These are phyloP conservation scores for Meteorus cinctellus DNA, from an alignment of 2,888 invertebrate genomes.

Conservation along the genomic window DNA sequence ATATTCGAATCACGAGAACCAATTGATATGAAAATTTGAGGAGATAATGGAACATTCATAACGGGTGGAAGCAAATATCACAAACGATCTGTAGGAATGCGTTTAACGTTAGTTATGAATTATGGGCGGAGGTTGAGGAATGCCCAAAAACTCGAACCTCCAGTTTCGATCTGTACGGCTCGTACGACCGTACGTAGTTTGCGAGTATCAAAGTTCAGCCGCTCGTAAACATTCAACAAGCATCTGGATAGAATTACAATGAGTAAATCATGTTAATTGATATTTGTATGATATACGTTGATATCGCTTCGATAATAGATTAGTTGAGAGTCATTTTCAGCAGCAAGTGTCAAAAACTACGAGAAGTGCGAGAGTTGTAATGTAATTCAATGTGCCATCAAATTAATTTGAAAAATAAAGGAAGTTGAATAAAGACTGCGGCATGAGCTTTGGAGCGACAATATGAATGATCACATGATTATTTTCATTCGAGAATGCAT, in stretches of 20 bases:
- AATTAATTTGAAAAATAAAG: not conserved
- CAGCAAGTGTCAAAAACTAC: not conserved
- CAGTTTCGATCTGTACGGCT: too few relatives aligned
- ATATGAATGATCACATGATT: not conserved
- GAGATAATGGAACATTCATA: too few relatives aligned
- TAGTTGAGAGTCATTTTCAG: not conserved
- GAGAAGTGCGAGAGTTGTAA: not conserved
- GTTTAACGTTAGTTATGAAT: too few relatives aligned
- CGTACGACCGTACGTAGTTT: not conserved
- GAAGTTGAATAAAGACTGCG: not conserved
- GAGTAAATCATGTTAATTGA: conserved; percentile 47
- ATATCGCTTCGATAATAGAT: not conserved
- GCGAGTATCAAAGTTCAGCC: conserved; percentile 17
- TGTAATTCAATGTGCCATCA: not conserved
- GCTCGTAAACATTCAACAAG: not conserved
- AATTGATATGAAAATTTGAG: too few relatives aligned
- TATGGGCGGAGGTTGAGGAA: too few relatives aligned
- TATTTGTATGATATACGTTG: not conserved
- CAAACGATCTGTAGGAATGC: too few relatives aligned
- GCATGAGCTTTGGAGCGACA: not conserved
- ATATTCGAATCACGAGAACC: too few relatives aligned
- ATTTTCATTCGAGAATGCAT: not conserved
- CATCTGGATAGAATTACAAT: conserved; percentile 46
- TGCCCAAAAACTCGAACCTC: too few relatives aligned
- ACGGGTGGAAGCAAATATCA: too few relatives aligned